Percentiles rank a stretch among this genome's conserved stretches.
These are phyloP conservation scores for Jaculus jaculus DNA, from an alignment of 2,113 vertebrate species.

Conservation along the genomic window DNA sequence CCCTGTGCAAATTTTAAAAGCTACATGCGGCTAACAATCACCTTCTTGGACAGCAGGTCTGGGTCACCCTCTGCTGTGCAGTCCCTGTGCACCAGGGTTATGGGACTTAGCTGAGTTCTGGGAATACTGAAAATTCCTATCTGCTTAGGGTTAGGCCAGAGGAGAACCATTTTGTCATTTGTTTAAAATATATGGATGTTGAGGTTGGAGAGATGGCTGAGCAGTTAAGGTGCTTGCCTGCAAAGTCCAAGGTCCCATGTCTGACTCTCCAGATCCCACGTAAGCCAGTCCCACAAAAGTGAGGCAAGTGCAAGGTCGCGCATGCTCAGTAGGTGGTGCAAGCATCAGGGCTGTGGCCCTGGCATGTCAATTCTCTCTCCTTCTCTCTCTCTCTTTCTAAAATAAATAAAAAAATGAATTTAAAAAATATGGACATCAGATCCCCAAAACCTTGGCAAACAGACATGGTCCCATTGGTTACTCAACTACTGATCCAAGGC, in stretches of 20 bases:
- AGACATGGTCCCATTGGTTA: background rate
- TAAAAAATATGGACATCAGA: background rate
- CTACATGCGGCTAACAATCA: background rate
- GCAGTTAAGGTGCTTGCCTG: no score
- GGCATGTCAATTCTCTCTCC: no score
- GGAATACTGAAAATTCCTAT: background rate
- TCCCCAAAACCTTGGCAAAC: background rate
- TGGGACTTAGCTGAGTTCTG: background rate
- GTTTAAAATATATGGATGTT: background rate
- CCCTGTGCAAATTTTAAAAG: background rate
- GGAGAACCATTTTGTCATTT: background rate
- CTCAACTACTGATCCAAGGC: background rate
- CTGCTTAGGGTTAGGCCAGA: background rate
- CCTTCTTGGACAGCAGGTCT: background rate
- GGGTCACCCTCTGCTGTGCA: background rate
- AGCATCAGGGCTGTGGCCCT: no score
- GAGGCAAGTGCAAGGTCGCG: no score
- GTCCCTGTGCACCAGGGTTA: background rate
- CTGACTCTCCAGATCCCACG: no score
- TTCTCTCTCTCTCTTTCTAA: no score
- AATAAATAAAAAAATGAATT: no score
- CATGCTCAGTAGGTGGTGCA: no score
- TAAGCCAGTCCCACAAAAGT: no score
- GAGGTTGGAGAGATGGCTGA: no score
- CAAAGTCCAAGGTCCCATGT: no score